Evolutionary conservation across 2,113 vertebrate species (phyloP).

Genomic region (Tauraco erythrolophus): DNA sequence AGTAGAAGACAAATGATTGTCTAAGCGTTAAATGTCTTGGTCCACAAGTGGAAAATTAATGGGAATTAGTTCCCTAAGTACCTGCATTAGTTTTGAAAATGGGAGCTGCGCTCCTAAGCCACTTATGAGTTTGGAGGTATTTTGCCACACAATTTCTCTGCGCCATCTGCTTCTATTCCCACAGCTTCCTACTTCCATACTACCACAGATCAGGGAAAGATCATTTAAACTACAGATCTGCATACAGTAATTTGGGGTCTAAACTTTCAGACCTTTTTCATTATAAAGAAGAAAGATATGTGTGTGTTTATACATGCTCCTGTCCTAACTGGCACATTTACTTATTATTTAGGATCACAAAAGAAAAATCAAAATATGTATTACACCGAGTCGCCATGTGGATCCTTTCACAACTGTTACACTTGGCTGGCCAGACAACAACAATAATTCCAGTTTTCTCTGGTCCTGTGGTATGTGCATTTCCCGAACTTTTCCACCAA

Average conservation of each 20-base stretch:
- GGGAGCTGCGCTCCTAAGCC: neutral
- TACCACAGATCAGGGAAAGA: neutral
- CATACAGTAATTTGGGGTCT: neutral
- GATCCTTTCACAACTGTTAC: constrained; percentile 70
- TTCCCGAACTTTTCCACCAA: neutral
- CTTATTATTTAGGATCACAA: constrained; percentile 44
- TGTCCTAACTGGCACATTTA: neutral
- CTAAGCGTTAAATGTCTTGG: neutral
- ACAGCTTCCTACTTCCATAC: neutral
- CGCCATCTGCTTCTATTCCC: neutral
- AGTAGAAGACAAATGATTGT: neutral
- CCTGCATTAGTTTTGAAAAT: neutral
- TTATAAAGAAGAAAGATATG: neutral
- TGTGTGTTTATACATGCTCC: neutral
- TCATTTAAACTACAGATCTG: neutral
- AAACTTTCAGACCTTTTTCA: neutral
- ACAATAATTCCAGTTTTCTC: constrained; percentile 28
- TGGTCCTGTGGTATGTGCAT: constrained; percentile 78
- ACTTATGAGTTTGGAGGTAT: neutral
- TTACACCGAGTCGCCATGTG: constrained; percentile 60
- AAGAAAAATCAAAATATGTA: neutral
- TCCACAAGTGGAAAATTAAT: neutral
- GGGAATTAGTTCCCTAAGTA: neutral
- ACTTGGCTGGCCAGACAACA: constrained; percentile 63
- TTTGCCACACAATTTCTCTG: neutral